Evolutionary conservation across 2,113 vertebrate genomes (phyloP).

Genomic region (Ciconia boyciana): DNA sequence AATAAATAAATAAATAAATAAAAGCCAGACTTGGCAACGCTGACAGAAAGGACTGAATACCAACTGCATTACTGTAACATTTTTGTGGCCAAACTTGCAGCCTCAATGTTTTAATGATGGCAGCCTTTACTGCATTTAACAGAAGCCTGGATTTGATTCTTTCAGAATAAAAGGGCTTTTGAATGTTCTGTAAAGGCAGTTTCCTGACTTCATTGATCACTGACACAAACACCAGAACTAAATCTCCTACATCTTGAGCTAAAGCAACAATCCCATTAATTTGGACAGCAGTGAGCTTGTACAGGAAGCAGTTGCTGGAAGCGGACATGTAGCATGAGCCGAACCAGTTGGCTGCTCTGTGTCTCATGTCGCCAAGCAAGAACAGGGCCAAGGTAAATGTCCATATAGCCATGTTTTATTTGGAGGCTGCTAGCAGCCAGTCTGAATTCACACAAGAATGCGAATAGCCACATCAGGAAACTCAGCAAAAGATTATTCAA

Average conservation of each 20-base stretch:
- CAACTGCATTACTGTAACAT: constrained; percentile 35
- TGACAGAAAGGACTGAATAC: constrained; percentile 40
- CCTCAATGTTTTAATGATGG: constrained; percentile 45
- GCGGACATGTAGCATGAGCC: not conserved
- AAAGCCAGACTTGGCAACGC: not conserved
- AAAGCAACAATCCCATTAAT: constrained; percentile 37
- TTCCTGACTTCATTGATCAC: constrained; percentile 26
- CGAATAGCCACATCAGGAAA: constrained; percentile 48
- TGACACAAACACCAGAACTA: constrained; percentile 42
- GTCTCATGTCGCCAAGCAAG: not conserved
- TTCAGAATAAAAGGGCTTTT: constrained; percentile 43
- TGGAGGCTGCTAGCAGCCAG: constrained; percentile 42
- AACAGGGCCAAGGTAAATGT: constrained; percentile 49
- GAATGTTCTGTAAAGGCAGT: constrained; percentile 47
- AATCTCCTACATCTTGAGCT: constrained; percentile 33
- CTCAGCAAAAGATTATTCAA: constrained; percentile 5
- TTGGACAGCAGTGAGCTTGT: constrained; percentile 9
- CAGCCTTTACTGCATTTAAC: constrained; percentile 40
- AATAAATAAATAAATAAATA: constrained; percentile 34
- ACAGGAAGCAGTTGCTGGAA: constrained; percentile 35
- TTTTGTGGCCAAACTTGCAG: constrained; percentile 58
- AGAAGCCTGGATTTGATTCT: constrained; percentile 60
- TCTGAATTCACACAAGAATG: constrained; percentile 39
- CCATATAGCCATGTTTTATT: constrained; percentile 44
- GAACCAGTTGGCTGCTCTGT: not conserved